Base-by-base conservation (phyloP, 2,113 vertebrate genomes). In the Oryzias javanicus region DNA sequence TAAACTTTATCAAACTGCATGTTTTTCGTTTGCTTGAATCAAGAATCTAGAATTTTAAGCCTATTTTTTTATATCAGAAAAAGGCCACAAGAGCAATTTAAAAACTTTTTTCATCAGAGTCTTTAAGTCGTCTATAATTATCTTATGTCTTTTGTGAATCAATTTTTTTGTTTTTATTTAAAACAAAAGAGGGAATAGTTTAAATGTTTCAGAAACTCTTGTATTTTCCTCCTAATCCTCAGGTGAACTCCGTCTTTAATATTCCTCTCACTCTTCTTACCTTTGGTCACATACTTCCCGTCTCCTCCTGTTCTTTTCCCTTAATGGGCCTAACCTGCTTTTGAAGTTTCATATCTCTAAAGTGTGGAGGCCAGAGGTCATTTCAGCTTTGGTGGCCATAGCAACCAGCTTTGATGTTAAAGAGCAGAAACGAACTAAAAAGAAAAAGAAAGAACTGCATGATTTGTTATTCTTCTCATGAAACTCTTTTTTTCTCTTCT, bases 371-470 rank as follows among this genome's bases (percentile, higher is more conserved):
- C 42, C 6, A n/a, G 52, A 64, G 53, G 62, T 66, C 55, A 51
- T 44, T 67, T 60, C 19, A 14, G 12, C 40, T 40, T 69, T 16
- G 56, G 60, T 74, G 49, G 55, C 76, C 59, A 77, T 73, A 19
- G 73, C 69, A 64, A 75, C 70, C 4, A 49, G 18, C 14, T 65
- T 61, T 55, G 25, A 25, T 44, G 53, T 75, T 53, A 41, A 61
- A 73, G 49, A 69, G 47, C 60, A 72, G 42, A 50, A 85, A 83
- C 66, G 81, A 80, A 85, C 82, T 18, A 48, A 27, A 1, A 45
- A 19, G 17, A 14, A 17, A 14, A 27, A 45, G 16, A 5, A 7
- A 47, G 2, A 18, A 29, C 52, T n/a, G 6, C 15, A 7, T 27
- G 14, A 35, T 35, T 8, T 35, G 8, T 10, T 27, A 27, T 27